Evolutionary conservation across 2,797 vertebrate genomes (phyloP), one percentile per base, ranked within the genome.

Genomic region (Micrastur ruficollis): DNA sequence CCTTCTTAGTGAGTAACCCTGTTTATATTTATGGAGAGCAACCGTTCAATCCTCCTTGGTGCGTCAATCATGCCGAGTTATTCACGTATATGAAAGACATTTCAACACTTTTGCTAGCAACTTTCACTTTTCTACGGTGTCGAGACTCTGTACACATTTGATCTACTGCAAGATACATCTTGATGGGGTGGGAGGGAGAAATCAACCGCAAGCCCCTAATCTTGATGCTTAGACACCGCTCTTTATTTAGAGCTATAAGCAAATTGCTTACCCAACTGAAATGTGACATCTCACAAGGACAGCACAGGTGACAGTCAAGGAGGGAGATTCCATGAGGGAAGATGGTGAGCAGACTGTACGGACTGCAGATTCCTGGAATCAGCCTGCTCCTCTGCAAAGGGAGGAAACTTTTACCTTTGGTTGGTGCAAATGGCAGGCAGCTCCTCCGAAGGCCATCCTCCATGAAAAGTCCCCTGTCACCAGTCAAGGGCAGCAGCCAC

Each of bases 391-490:
- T 71, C 40, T 42, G 22, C 17, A 42, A 68, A 59, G 11, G 36
- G 13, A 67, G 14, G 3, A 65, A 56, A 53, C 36, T 42, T 26
- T 34, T 34, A 1, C 21, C 6, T 68, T 42, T 32, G 44, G n/a
- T 27, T 3, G 1, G 16, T 22, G 20, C 32, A 46, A 71, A 11
- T 0, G 6, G 40, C 26, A 59, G 40, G 21, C 2, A 14, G 27
- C 40, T 68, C 42, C 47, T 73, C 32, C 2, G 1, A 76, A 52
- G 26, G 29, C 9, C 23, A 5, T 31, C 29, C 27, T 73, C 46
- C 32, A 3, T 5, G 9, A 61, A 31, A 14, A 10, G 12, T 42
- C 4, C 22, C 9, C 14, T 19, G 6, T 25, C n/a, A 20, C 11
- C n/a, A 53, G 42, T 8, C 4, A 2, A 56, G 26, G 31, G 53